These are phyloP conservation scores for Carlito syrichta DNA, from an alignment of 2,113 vertebrate species.

Conservation along the genomic window DNA sequence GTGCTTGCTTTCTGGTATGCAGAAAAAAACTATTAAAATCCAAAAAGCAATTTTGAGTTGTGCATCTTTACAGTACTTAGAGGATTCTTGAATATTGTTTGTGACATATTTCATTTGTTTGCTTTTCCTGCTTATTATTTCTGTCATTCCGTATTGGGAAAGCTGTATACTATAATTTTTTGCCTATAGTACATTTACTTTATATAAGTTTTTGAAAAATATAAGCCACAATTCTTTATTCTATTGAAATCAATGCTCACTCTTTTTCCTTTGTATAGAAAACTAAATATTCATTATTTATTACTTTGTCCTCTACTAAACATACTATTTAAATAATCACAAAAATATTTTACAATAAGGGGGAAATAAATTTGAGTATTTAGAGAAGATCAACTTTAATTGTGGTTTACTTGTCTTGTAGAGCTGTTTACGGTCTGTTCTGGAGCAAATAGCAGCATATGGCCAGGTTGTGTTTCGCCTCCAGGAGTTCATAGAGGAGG, in stretches of 20 bases:
- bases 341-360: background rate
- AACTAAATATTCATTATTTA: background rate
- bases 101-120: background rate
- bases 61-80: background rate
- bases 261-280: background rate
- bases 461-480: constrained; percentile 94
- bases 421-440: constrained; percentile 92
- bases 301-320: background rate
- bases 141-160: background rate
- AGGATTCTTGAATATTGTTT: constrained; percentile 26
- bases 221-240: background rate
- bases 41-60: constrained; percentile 1
- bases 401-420: constrained; percentile 59
- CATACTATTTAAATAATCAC: background rate
- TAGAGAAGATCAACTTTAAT: background rate
- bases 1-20: background rate
- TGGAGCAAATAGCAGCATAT: constrained; percentile 94
- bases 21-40: background rate
- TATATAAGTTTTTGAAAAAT: background rate
- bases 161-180: background rate
- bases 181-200: background rate
- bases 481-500: constrained; percentile 97
- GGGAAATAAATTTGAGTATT: fast-evolving
- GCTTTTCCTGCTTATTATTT: background rate
- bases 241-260: background rate